Evolutionary conservation across 1,140 invertebrate genomes (phyloP).

Genomic region (Drosophila athabasca): DNA sequence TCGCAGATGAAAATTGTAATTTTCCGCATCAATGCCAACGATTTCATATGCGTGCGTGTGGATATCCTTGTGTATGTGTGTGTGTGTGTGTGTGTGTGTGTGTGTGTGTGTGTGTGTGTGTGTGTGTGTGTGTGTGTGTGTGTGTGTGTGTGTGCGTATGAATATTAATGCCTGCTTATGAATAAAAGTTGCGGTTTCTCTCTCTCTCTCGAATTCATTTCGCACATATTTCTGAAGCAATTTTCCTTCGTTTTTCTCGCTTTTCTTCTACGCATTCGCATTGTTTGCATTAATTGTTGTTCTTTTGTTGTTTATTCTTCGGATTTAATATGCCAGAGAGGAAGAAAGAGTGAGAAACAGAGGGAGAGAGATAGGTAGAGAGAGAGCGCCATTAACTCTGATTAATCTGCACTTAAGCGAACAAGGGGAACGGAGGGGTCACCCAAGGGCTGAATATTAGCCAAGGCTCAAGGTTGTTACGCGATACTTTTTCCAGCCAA

Average conservation of each 20-base stretch:
- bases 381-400: conserved; percentile 60
- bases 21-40: conserved; percentile 44
- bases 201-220: conserved; percentile 34
- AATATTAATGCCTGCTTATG: conserved; percentile 69
- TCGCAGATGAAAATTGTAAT: conserved; percentile 66
- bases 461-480: not conserved
- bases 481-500: too few species aligned
- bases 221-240: conserved; percentile 38
- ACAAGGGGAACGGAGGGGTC: not conserved
- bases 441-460: not conserved
- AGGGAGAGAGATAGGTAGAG: too few species aligned
- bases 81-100: conserved; percentile 1
- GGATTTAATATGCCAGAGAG: conserved; percentile 36
- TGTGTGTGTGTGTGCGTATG: conserved; percentile 33
- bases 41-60: not conserved
- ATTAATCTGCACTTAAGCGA: conserved; percentile 69
- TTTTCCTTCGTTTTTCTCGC: conserved; percentile 22
- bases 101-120: not conserved
- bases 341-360: too few species aligned
- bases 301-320: conserved; percentile 18
- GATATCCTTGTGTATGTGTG: not conserved
- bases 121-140: too few species aligned
- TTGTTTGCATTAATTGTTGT: conserved; percentile 64
- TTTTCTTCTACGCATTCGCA: conserved; percentile 9
- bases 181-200: conserved; percentile 56